Percentiles rank a stretch among this genome's conserved stretches.
Conservation (phyloP, 64 coral and sea anemone genomes). For the Montipora sp. region DNA sequence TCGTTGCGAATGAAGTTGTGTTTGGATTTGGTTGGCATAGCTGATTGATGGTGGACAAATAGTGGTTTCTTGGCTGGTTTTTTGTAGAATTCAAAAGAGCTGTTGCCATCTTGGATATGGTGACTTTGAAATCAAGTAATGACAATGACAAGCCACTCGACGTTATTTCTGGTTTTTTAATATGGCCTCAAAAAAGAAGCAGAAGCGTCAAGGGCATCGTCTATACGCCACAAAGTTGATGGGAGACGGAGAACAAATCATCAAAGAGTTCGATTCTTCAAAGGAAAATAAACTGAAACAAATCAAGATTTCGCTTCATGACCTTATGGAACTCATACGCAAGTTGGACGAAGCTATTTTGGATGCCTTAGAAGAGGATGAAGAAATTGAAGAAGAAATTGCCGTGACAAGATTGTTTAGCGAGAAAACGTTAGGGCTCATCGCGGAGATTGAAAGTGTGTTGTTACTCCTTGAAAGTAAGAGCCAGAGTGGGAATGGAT, state of each 20-base stretch:
- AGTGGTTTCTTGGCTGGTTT: too few species aligned
- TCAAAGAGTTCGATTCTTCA: slow-evolving; percentile 18
- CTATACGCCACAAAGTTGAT: too few species aligned
- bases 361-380: not conserved
- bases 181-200: too few species aligned
- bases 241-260: not conserved
- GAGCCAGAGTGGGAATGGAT: not conserved
- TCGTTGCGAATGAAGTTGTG: too few species aligned
- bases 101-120: too few species aligned
- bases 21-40: too few species aligned
- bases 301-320: not conserved
- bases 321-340: not conserved
- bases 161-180: too few species aligned
- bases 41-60: too few species aligned
- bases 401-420: not conserved
- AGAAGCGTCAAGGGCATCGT: too few species aligned
- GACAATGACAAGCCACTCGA: too few species aligned
- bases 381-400: not conserved
- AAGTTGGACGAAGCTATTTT: not conserved
- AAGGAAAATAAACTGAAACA: not conserved
- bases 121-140: too few species aligned
- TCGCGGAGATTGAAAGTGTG: not conserved
- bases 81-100: too few species aligned
- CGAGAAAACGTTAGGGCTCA: not conserved
- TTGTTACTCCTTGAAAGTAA: not conserved